Evolutionary conservation across 2,113 vertebrate genomes (phyloP), one percentile per base, ranked within the genome.

Genomic region (Megaceryle torquata): DNA sequence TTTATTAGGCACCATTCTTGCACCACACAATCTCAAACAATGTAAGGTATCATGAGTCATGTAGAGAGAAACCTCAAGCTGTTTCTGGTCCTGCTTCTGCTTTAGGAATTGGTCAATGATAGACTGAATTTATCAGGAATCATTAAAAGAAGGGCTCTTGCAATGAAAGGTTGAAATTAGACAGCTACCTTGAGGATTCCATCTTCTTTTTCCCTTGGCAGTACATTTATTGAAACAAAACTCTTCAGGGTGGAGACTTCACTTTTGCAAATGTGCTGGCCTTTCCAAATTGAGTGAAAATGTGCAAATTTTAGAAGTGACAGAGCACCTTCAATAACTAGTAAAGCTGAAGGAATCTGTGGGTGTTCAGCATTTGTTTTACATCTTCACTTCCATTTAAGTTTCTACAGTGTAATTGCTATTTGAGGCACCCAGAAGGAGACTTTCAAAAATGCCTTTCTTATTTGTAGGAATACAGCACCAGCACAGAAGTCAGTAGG

Each of bases 211-310:
- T 53, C 79, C 37, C 31, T 83, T 18, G 7, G 43, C 74, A 86
- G 54, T 15, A 12, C 5, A 7, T 74, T 77, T 74, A 86, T 26
- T 43, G 68, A 88, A 81, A 39, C 44, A 59, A 75, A 92, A 39
- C n/a, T 84, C 88, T 95, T 79, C 59, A 86, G 83, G 54, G 76
- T 43, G 25, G 65, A 81, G 56, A 70, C 39, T 75, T 75, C 88
- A 83, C 76, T 63, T 82, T 89, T 91, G 81, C 33, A 94, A 90
- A 94, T 89, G 64, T 61, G 7, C 16, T 91, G 64, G 41, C 68
- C 68, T 93, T 95, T 95, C 76, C 64, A 94, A 93, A 88, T 35
- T 71, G 80, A 70, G 71, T 70, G 83, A 77, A 92, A 94, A 50
- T 48, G 86, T 86, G 60, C 43, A 77, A 54, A 74, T 86, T 94